These are phyloP conservation scores for Podarcis muralis DNA, from an alignment of 2,113 vertebrate species.

Conservation along the genomic window DNA sequence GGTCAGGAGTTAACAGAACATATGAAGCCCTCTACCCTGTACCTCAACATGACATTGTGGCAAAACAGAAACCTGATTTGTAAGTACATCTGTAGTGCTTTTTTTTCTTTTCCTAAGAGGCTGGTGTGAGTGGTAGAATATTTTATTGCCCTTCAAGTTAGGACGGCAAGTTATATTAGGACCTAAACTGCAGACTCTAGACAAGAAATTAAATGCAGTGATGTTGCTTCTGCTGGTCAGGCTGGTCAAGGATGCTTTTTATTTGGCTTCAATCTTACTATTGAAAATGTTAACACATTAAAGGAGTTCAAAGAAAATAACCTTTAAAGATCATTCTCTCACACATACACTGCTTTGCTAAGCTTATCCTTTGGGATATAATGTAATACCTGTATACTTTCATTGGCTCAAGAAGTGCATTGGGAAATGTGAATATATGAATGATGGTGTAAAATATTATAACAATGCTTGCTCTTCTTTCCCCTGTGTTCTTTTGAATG, in stretches of 20 bases:
- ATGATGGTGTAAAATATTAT: neutral
- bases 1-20: constrained; percentile 66
- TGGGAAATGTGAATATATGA: neutral
- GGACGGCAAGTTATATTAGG: neutral
- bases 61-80: constrained; percentile 79
- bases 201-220: neutral
- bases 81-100: constrained; percentile 60
- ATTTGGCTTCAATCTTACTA: neutral
- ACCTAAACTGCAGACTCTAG: neutral
- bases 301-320: neutral
- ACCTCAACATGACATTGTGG: constrained; percentile 60
- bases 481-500: neutral
- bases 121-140: neutral
- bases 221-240: neutral
- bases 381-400: neutral
- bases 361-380: neutral
- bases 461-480: neutral
- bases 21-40: constrained; percentile 79
- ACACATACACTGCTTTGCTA: neutral
- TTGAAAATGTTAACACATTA: neutral
- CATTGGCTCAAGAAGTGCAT: neutral
- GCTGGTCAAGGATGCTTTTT: too few species aligned
- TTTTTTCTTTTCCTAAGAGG: neutral
- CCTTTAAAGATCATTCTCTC: neutral
- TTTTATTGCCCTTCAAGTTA: neutral